Evolutionary conservation across 2,797 vertebrate species (phyloP).

Genomic region (Amazona finschi): DNA sequence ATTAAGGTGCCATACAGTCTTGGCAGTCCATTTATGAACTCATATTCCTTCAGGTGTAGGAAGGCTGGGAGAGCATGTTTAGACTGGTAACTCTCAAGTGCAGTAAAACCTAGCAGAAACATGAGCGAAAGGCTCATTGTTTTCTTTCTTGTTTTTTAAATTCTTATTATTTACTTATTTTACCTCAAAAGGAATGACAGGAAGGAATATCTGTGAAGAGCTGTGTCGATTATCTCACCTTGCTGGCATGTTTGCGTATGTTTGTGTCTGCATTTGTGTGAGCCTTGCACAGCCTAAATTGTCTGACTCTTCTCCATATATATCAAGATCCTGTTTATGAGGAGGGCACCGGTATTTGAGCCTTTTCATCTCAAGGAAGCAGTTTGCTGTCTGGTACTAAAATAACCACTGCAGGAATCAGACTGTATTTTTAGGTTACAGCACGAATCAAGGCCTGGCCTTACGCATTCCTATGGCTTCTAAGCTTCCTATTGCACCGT

Average conservation of each 20-base stretch:
- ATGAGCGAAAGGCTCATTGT: background rate
- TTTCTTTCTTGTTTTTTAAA: background rate
- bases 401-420: slow-evolving; percentile 68
- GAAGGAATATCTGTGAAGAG: slow-evolving; percentile 10
- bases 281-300: slow-evolving; percentile 36
- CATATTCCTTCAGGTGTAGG: slow-evolving; percentile 6
- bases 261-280: slow-evolving; percentile 37
- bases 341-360: slow-evolving; percentile 8
- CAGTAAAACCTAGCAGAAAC: slow-evolving; percentile 10
- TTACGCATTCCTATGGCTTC: slow-evolving; percentile 17
- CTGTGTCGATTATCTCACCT: background rate
- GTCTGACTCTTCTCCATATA: slow-evolving; percentile 45
- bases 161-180: background rate
- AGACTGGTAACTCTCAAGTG: background rate
- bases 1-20: background rate
- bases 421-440: slow-evolving; percentile 73
- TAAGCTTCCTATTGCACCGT: slow-evolving; percentile 64
- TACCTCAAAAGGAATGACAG: background rate
- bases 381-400: slow-evolving; percentile 66
- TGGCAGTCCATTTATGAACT: background rate
- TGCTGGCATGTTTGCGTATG: background rate
- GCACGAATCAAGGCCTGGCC: slow-evolving; percentile 59
- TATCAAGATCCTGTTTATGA: slow-evolving; percentile 72
- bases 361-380: slow-evolving; percentile 77
- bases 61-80: background rate